Conservation (phyloP, 2,888 invertebrate genomes). For the Timema podura region DNA sequence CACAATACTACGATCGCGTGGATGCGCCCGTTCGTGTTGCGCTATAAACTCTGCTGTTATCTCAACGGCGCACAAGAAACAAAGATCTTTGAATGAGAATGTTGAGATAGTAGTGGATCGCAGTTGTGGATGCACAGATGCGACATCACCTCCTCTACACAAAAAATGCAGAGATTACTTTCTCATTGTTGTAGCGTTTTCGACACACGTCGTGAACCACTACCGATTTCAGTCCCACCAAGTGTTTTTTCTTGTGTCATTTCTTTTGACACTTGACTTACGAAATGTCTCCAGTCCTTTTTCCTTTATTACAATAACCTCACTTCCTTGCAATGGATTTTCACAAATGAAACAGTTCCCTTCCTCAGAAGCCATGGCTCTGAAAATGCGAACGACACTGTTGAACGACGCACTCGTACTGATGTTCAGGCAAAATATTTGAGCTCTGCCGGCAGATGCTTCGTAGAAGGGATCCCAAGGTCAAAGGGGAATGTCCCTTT, state of each 20-base stretch:
- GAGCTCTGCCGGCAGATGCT: neutral
- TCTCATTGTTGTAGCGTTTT: slow-evolving; percentile 2
- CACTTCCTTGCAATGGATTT: neutral
- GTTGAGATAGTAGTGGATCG: neutral
- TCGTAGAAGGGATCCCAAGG: neutral
- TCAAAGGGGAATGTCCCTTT: neutral
- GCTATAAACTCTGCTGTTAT: neutral
- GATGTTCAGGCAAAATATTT: neutral
- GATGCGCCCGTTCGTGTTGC: neutral
- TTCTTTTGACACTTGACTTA: neutral
- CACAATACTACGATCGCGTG: neutral
- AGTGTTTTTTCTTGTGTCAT: neutral
- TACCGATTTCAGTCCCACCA: neutral
- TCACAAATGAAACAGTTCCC: neutral
- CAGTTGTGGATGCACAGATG: neutral
- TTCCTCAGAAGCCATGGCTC: neutral
- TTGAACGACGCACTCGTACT: neutral
- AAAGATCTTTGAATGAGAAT: neutral
- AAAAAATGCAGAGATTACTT: neutral
- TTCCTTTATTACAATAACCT: neutral
- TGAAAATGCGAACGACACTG: neutral
- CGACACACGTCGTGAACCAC: neutral
- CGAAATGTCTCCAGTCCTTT: slow-evolving; percentile 1
- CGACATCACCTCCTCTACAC: neutral
- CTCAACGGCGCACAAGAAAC: neutral